These are phyloP conservation scores for Esox masquinongy DNA, from an alignment of 2,797 vertebrate genomes.

Conservation along the genomic window DNA sequence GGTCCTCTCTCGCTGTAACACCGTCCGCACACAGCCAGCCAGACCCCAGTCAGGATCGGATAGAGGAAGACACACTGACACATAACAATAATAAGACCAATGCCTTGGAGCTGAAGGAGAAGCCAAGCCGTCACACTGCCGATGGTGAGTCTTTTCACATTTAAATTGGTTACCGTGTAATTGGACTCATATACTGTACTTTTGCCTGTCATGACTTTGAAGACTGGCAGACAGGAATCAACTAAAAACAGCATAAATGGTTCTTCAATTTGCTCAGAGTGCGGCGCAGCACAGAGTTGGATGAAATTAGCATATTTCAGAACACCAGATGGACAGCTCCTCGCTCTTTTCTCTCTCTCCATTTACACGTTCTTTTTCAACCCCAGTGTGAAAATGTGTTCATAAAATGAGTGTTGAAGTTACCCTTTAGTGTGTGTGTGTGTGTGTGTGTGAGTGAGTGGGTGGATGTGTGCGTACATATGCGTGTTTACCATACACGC, in stretches of 20 bases:
- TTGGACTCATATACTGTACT: neutral
- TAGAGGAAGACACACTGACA: constrained; percentile 53
- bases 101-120: constrained; percentile 47
- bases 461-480: constrained; percentile 36
- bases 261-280: neutral
- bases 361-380: constrained; percentile 13
- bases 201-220: neutral
- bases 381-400: constrained; percentile 30
- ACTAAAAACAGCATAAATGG: constrained; percentile 48
- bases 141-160: constrained; percentile 62
- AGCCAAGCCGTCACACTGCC: constrained; percentile 48
- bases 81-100: constrained; percentile 74
- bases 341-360: constrained; percentile 4
- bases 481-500: constrained; percentile 13
- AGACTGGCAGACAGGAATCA: constrained; percentile 12
- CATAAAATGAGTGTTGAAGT: constrained; percentile 32
- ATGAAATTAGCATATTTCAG: constrained; percentile 41
- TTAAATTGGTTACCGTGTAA: neutral
- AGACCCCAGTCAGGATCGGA: constrained; percentile 47
- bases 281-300: constrained; percentile 14
- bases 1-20: constrained; percentile 46
- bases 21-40: constrained; percentile 49
- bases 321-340: constrained; percentile 62
- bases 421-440: constrained; percentile 29
- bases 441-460: constrained; percentile 1